A percentile compares a stretch with the other conserved stretches of the same genome.
Conservation (phyloP, 1,140 invertebrate genomes). For the Caenorhabditis remanei region DNA sequence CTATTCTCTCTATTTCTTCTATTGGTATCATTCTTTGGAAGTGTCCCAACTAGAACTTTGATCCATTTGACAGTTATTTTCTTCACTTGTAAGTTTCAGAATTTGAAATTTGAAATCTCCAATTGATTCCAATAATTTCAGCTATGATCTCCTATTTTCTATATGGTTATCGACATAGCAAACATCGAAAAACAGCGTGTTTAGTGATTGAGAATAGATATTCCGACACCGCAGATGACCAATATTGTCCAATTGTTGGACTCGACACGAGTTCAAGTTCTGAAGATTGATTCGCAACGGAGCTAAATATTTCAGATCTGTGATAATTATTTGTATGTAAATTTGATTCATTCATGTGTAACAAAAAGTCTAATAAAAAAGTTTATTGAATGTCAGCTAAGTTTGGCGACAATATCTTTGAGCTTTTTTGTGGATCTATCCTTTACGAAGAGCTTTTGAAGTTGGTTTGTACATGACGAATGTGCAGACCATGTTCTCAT, state of each 20-base stretch:
- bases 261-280: slow-evolving; percentile 26
- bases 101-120: neutral
- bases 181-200: slow-evolving; percentile 20
- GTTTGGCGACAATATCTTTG: too few relatives aligned
- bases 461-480: slow-evolving; percentile 7
- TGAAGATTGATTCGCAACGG: neutral
- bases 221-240: slow-evolving; percentile 1
- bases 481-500: slow-evolving; percentile 16
- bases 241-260: slow-evolving; percentile 33
- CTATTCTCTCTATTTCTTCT: slow-evolving; percentile 25
- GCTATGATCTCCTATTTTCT: slow-evolving; percentile 6
- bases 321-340: neutral
- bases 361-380: too few relatives aligned
- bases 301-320: neutral
- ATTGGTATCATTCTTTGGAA: neutral
- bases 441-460: neutral
- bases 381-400: too few relatives aligned
- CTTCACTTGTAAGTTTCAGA: neutral
- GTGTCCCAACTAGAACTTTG: slow-evolving; percentile 2
- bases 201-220: slow-evolving; percentile 33
- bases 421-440: neutral
- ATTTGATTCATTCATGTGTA: too few relatives aligned
- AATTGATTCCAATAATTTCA: neutral
- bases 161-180: slow-evolving; percentile 25
- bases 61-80: neutral